phyloP scores from a whole-genome alignment of 2,113 vertebrate genomes.

The Prolemur simus region DNA sequence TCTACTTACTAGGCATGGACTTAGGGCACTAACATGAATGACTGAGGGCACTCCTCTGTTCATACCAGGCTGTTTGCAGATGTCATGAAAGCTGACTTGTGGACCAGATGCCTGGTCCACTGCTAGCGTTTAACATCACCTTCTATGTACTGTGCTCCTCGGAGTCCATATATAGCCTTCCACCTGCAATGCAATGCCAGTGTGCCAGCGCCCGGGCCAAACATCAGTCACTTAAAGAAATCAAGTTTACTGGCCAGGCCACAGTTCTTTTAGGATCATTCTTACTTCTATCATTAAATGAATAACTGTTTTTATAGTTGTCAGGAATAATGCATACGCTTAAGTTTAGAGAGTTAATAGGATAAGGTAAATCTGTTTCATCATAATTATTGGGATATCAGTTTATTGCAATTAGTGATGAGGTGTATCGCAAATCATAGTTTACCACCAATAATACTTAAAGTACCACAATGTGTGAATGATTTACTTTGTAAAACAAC shows the following conservation, averaged over 20 bases:
- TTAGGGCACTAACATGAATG: neutral
- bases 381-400: neutral
- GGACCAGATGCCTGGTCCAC: neutral
- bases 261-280: neutral
- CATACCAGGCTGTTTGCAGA: neutral
- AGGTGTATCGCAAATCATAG: neutral
- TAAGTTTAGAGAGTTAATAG: neutral
- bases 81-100: neutral
- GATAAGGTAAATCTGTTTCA: neutral
- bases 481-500: neutral
- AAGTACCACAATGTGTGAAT: neutral
- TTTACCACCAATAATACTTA: neutral
- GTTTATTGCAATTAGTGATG: neutral
- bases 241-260: neutral
- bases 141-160: accelerated
- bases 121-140: neutral
- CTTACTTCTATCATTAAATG: neutral
- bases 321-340: neutral
- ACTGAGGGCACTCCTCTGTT: no score
- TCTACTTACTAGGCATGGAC: neutral
- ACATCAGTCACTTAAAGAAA: neutral
- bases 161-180: accelerated
- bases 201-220: accelerated
- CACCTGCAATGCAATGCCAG: accelerated
- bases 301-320: neutral